Conservation (phyloP, 2,113 vertebrate genomes). For the Hucho hucho region DNA sequence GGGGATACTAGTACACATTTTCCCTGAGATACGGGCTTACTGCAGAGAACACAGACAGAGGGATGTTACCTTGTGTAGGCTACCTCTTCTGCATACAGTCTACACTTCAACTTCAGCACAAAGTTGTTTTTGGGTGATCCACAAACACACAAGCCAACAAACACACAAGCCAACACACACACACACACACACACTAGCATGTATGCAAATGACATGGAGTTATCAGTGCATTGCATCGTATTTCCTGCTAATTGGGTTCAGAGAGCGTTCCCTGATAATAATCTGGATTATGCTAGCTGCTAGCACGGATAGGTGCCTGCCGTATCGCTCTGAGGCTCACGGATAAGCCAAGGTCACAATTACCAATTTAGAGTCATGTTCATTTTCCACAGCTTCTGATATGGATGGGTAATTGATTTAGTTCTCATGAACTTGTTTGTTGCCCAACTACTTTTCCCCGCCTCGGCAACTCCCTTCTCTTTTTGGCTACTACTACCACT, state of each 20-base stretch:
- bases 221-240: constrained; percentile 69
- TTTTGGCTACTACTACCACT: no score
- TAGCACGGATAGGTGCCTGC: constrained; percentile 45
- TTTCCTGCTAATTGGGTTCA: constrained; percentile 73
- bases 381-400: constrained; percentile 47
- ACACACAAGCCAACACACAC: no score
- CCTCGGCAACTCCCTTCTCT: no score
- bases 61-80: no score
- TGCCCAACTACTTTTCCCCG: no score
- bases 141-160: constrained; percentile 12
- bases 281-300: constrained; percentile 41
- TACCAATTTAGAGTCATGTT: constrained; percentile 52
- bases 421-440: no score
- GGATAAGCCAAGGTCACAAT: constrained; percentile 70
- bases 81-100: neutral
- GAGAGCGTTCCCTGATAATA: constrained; percentile 64
- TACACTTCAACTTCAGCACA: neutral
- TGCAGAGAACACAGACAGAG: neutral
- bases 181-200: constrained; percentile 16
- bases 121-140: constrained; percentile 18
- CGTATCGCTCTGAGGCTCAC: constrained; percentile 32
- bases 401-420: constrained; percentile 29
- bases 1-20: constrained; percentile 18
- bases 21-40: constrained; percentile 4
- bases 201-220: constrained; percentile 64